Evolutionary conservation across 2,113 vertebrate genomes (phyloP).

Genomic region (Scopus umbretta): DNA sequence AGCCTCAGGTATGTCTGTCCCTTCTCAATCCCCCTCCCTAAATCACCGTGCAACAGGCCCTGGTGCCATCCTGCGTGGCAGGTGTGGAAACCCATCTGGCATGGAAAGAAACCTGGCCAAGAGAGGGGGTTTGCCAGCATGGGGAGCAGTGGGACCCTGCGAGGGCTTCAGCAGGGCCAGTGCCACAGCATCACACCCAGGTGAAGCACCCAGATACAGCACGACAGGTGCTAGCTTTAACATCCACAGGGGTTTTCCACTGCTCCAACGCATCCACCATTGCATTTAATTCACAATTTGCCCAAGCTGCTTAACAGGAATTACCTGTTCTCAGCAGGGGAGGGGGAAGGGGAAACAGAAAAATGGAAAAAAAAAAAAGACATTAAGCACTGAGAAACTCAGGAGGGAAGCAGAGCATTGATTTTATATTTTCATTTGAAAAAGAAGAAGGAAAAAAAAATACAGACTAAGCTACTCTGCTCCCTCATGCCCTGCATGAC

Average conservation of each 20-base stretch:
- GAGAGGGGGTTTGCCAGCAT: background rate
- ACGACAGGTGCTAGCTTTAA: rapidly evolving
- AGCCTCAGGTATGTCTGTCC: too few species aligned
- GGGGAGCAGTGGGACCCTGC: background rate
- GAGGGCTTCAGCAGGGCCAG: background rate
- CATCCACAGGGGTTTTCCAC: background rate
- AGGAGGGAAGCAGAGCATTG: background rate
- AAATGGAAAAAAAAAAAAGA: background rate
- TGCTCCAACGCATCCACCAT: background rate
- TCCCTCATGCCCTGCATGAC: background rate
- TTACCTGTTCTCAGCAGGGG: background rate
- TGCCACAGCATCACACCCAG: too few species aligned
- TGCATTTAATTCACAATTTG: background rate
- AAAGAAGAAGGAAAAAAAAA: background rate
- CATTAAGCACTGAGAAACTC: background rate
- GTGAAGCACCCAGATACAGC: background rate
- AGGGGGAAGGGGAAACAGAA: too few species aligned
- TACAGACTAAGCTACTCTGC: background rate
- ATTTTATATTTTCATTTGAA: background rate
- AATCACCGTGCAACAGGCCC: rapidly evolving
- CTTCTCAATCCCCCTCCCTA: background rate
- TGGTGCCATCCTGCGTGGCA: background rate
- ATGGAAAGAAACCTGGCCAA: background rate
- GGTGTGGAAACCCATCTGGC: background rate
- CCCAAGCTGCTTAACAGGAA: background rate